Base-by-base conservation (phyloP, 1,140 invertebrate species). In the Mercenaria mercenaria region DNA sequence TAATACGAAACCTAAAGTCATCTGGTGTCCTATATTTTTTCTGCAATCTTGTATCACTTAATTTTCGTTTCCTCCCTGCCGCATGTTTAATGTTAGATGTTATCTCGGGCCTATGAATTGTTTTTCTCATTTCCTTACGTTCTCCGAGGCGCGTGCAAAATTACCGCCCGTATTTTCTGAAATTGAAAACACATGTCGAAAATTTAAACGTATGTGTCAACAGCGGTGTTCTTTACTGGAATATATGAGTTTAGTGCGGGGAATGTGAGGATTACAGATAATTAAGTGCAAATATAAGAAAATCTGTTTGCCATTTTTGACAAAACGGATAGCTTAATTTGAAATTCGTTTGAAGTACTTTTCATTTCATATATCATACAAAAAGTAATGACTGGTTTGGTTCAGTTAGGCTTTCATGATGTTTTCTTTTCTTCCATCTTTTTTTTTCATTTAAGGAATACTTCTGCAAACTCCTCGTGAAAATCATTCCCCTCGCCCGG, bases 161-260 rank as follows among this genome's bases (percentile, higher is more conserved):
- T 88, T 81, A 88, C 86, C 77, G 74, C 86, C 86, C 76, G 86
- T 47, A 56, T 34, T 47, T 29, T 80, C 77, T 29, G 74, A 88
- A 88, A 88, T 88, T 81, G 86, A 81, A 88, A 88, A 88, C 86
- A 88, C 76, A 88, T 88, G 77, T 67, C 41, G 10, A 39, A 59
- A 56, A 8, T 80, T 88, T 88, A 81, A 88, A 81, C 76, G 79
- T 77, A 59, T 81, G 84, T 88, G 86, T 88, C 86, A 88, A 88
- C 86, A 81, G 23, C 23, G 20, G 43, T n/a, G 47, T 72, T 72
- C 37, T 72, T 39, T 72, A 39, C 67, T 20, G 34, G 39, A 72
- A 72, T 72, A 72, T 72, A 72, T 41, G 67, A 72, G 67, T 37
- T 72, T 37, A 64, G 59, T 29, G 6, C 26, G 59, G 29, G 26